Evolutionary conservation across 35 echinoderm and acorn worm species (phyloP).

Genomic region (Patiria miniata): DNA sequence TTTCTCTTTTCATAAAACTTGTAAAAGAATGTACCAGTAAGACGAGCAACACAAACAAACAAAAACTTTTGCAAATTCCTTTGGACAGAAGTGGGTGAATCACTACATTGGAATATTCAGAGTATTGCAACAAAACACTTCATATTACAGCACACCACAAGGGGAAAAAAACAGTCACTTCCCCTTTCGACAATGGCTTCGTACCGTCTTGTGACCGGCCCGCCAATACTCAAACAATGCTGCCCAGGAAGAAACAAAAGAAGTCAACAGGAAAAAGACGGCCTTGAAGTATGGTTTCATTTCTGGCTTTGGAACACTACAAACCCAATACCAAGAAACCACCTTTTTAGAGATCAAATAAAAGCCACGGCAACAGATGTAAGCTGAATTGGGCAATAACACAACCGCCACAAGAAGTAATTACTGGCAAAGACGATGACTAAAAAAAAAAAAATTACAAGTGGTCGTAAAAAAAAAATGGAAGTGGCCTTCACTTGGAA

Average conservation of each 20-base stretch:
- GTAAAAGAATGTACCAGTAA: too few species aligned
- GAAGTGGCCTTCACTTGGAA: constrained; percentile 16
- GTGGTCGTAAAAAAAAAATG: neutral
- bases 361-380: neutral
- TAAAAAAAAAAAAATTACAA: neutral
- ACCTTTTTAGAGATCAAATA: neutral
- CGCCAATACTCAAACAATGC: too few species aligned
- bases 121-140: too few species aligned
- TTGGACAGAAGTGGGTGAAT: too few species aligned
- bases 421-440: constrained; percentile 2
- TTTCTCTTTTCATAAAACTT: too few species aligned
- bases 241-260: neutral
- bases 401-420: constrained; percentile 9
- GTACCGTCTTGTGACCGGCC: too few species aligned
- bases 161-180: too few species aligned
- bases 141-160: too few species aligned
- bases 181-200: too few species aligned
- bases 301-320: neutral
- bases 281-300: constrained; percentile 13
- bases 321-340: neutral
- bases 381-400: neutral
- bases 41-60: too few species aligned
- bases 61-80: too few species aligned
- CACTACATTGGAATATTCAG: too few species aligned
- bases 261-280: neutral